Percentiles rank a stretch among this genome's conserved stretches.
phyloP scores from a whole-genome alignment of 2,888 invertebrate genomes.

The Glyphotaelius pellucidus region DNA sequence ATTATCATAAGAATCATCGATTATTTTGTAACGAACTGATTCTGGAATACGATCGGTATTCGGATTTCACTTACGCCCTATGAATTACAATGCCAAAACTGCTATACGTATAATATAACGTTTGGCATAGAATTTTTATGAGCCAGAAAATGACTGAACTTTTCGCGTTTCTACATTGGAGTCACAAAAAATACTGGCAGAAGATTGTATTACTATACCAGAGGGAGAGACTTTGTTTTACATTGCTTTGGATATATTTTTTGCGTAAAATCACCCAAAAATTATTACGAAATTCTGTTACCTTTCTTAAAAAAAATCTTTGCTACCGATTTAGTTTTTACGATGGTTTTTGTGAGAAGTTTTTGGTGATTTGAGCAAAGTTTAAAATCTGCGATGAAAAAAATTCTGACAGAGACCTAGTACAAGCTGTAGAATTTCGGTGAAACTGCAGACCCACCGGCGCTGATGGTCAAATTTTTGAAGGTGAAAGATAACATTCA shows the following conservation, averaged over 20 bases:
- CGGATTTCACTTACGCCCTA: slow-evolving; percentile 48
- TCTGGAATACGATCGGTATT: slow-evolving; percentile 19
- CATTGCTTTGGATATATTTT: background rate
- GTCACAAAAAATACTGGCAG: slow-evolving; percentile 23
- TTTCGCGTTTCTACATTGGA: slow-evolving; percentile 33
- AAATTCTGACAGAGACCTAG: too few species aligned
- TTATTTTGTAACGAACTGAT: slow-evolving; percentile 44
- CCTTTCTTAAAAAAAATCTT: background rate
- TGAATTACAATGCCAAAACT: slow-evolving; percentile 45
- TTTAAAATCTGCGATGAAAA: background rate
- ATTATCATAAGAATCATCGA: slow-evolving; percentile 51
- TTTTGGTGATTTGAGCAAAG: background rate
- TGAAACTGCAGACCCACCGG: too few species aligned
- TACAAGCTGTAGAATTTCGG: background rate
- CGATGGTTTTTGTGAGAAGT: background rate
- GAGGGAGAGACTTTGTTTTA: background rate
- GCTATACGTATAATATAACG: slow-evolving; percentile 35
- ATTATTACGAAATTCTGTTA: background rate
- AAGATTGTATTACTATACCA: background rate
- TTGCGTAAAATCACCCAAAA: background rate
- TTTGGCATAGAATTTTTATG: slow-evolving; percentile 45
- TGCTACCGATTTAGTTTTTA: background rate
- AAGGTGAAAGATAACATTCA: background rate
- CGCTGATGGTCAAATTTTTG: background rate
- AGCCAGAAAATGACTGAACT: slow-evolving; percentile 43